Evolutionary conservation across 2,797 vertebrate genomes (phyloP).

Genomic region (Cyprinodon diabolis): DNA sequence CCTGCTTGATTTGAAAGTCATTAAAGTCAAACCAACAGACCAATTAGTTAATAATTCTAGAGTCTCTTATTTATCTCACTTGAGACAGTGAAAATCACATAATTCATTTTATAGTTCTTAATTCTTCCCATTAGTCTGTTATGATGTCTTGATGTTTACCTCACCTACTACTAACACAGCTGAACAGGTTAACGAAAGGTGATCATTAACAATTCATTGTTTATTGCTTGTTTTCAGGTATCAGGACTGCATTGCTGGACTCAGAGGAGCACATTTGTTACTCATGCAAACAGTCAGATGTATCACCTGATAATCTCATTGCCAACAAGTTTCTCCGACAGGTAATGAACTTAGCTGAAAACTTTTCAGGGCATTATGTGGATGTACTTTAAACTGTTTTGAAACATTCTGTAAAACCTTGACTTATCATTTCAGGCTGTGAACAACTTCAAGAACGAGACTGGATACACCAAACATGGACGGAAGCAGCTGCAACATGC

Average conservation of each 20-base stretch:
- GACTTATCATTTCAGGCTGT: conserved; percentile 84
- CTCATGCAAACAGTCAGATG: conserved; percentile 93
- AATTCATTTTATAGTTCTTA: too few species aligned
- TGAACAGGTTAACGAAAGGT: not conserved
- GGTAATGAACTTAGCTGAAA: conserved; percentile 72
- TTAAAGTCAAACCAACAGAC: too few species aligned
- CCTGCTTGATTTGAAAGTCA: too few species aligned
- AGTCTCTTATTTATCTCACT: too few species aligned
- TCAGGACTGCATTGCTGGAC: conserved; percentile 91
- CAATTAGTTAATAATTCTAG: too few species aligned
- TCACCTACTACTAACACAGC: too few species aligned
- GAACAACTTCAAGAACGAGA: conserved; percentile 99
- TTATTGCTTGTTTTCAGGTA: conserved; percentile 79
- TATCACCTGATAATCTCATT: conserved; percentile 96
- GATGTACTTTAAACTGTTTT: not conserved
- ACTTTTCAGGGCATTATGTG: not conserved
- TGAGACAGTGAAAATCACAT: too few species aligned
- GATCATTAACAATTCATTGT: too few species aligned
- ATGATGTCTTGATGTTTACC: not conserved
- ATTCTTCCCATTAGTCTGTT: not conserved
- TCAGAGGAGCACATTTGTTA: conserved; percentile 96
- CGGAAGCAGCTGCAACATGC: conserved; percentile 74
- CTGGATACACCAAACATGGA: conserved; percentile 91
- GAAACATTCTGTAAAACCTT: not conserved
- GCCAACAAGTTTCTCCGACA: conserved; percentile 98